Conservation (phyloP, 2,888 invertebrate genomes). For the Nasonia oneida region DNA sequence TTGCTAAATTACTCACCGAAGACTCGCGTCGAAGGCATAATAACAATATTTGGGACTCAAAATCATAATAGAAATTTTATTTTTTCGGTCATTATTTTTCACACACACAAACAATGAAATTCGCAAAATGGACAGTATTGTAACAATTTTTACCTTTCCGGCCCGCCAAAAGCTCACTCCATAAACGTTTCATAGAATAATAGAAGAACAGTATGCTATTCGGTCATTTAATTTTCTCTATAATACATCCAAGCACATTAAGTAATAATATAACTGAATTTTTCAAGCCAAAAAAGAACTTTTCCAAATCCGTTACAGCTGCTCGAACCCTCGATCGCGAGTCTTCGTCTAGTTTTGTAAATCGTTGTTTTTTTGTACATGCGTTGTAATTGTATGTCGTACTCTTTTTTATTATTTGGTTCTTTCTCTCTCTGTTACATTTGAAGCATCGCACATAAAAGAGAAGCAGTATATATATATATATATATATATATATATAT, state of each 20-base stretch:
- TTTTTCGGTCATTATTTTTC: conserved; percentile 26
- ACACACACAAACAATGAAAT: conserved; percentile 8
- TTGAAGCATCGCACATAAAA: conserved; percentile 7
- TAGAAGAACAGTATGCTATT: conserved; percentile 28
- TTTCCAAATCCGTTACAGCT: conserved; percentile 62
- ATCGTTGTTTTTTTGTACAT: conserved; percentile 16
- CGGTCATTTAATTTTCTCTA: conserved; percentile 32
- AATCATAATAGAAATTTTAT: conserved; percentile 45
- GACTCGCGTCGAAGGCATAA: conserved; percentile 56
- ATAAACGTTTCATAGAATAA: conserved; percentile 45
- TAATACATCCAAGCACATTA: conserved; percentile 12
- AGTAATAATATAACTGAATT: not conserved
- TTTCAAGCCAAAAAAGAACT: conserved; percentile 16
- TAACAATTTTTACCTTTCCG: conserved; percentile 53
- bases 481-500: no score
- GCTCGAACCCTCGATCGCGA: conserved; percentile 57
- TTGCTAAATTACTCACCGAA: conserved; percentile 46
- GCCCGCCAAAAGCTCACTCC: conserved; percentile 47
- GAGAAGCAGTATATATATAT: not conserved
- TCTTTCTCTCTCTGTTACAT: conserved; percentile 21
- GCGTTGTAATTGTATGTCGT: conserved; percentile 10
- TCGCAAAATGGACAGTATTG: conserved; percentile 47
- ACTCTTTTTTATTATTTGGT: conserved; percentile 12
- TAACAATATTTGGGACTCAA: conserved; percentile 50
- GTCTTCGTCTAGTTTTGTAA: conserved; percentile 40